phyloP scores from a whole-genome alignment of 1,140 invertebrate species.

The Ceratina australensis region DNA sequence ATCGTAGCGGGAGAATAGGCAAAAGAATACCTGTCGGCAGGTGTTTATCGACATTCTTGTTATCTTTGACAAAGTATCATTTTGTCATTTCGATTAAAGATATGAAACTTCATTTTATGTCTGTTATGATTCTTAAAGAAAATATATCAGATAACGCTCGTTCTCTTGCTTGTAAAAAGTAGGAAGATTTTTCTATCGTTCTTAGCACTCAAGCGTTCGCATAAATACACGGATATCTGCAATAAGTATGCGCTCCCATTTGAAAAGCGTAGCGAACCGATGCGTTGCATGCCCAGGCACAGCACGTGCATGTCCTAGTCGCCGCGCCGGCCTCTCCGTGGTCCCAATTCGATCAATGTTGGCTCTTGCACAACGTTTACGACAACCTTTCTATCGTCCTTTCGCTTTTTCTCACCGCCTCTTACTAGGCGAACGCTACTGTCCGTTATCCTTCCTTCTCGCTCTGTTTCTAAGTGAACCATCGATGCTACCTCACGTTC shows the following conservation, averaged over 20 bases:
- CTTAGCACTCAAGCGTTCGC: background rate
- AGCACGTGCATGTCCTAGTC: constrained; percentile 51
- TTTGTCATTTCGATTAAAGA: no score
- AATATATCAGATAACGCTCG: no score
- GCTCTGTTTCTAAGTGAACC: background rate
- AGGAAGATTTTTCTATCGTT: constrained; percentile 28
- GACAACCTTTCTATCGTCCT: constrained; percentile 49
- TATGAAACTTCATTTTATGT: no score
- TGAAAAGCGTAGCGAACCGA: background rate
- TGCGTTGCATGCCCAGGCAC: background rate
- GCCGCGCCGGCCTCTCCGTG: background rate
- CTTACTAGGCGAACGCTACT: background rate
- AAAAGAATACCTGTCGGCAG: no score
- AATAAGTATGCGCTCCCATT: constrained; percentile 1
- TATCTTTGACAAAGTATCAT: no score
- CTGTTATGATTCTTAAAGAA: no score
- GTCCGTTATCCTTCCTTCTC: background rate
- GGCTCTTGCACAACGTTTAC: constrained; percentile 38
- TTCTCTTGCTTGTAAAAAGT: background rate
- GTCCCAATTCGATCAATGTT: constrained; percentile 36
- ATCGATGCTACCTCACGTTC: background rate
- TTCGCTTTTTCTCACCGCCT: constrained; percentile 50
- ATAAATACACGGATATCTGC: background rate
- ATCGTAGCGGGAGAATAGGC: no score
- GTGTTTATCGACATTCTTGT: background rate